phyloP scores from a whole-genome alignment of 2,888 invertebrate genomes.

The Chymomyza procnemis region DNA sequence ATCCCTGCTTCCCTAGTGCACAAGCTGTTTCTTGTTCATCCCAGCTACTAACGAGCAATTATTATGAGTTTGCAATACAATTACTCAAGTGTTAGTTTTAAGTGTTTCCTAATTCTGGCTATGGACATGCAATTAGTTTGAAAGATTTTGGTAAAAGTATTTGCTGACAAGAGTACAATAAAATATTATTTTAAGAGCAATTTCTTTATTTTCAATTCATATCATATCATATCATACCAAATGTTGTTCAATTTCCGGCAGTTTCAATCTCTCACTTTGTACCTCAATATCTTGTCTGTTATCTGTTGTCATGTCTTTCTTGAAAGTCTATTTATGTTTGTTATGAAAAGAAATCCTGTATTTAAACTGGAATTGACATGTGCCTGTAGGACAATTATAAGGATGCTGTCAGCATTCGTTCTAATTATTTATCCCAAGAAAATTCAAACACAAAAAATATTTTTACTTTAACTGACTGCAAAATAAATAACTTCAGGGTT shows the following conservation, averaged over 20 bases:
- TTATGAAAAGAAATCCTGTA: too few species aligned
- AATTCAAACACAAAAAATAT: neutral
- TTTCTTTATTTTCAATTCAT: too few species aligned
- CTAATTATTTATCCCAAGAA: neutral
- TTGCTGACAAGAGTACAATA: too few species aligned
- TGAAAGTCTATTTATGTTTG: neutral
- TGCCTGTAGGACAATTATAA: neutral
- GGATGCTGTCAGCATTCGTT: neutral
- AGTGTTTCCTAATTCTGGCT: conserved; percentile 12
- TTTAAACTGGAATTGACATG: neutral
- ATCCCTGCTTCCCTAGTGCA: neutral
- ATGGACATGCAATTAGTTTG: neutral
- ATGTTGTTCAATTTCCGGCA: neutral
- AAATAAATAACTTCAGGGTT: neutral
- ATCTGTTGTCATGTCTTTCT: neutral
- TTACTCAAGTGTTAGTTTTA: conserved; percentile 32
- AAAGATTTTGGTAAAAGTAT: neutral
- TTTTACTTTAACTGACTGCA: neutral
- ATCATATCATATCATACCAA: too few species aligned
- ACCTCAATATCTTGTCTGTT: neutral
- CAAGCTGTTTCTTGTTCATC: neutral
- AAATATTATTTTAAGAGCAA: too few species aligned
- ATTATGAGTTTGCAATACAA: conserved; percentile 44
- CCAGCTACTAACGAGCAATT: conserved; percentile 33
- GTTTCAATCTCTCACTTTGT: neutral